These are phyloP conservation scores for Synergus japonicus DNA, from an alignment of 2,888 invertebrate genomes.

Conservation along the genomic window DNA sequence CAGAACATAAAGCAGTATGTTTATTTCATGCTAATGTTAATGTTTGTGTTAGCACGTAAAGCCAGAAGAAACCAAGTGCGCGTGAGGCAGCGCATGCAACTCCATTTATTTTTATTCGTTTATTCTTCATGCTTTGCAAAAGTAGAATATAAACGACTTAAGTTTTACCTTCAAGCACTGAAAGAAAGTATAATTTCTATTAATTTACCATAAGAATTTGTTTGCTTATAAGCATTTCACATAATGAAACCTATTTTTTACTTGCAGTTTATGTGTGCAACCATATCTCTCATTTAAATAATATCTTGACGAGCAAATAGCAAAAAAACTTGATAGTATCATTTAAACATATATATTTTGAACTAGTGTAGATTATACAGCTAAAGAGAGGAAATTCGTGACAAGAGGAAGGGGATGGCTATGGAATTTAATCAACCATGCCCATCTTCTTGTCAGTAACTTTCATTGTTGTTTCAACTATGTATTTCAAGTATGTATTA, in stretches of 20 bases:
- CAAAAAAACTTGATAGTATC: no score
- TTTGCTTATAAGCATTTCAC: background rate
- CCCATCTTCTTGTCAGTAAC: constrained; percentile 12
- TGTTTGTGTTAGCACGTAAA: constrained; percentile 24
- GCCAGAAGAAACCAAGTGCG: constrained; percentile 1
- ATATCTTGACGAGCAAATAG: no score
- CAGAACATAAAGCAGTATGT: background rate
- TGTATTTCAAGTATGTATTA: background rate
- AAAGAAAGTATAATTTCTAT: background rate
- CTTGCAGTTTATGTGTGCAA: no score
- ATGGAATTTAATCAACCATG: constrained; percentile 31
- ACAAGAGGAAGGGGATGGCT: background rate
- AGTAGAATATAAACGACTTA: constrained; percentile 24
- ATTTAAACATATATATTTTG: no score
- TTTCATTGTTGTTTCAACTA: constrained; percentile 16
- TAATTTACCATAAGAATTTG: background rate
- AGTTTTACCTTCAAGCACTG: background rate
- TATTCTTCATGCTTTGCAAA: constrained; percentile 26
- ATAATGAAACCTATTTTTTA: no score
- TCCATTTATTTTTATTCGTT: constrained; percentile 27
- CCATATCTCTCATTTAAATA: no score
- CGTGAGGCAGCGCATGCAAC: constrained; percentile 35
- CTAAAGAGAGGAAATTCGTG: background rate
- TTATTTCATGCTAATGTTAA: constrained; percentile 33
- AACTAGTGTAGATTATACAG: no score